phyloP scores from a whole-genome alignment of 2,113 vertebrate genomes.

The Orthonyx spaldingii region DNA sequence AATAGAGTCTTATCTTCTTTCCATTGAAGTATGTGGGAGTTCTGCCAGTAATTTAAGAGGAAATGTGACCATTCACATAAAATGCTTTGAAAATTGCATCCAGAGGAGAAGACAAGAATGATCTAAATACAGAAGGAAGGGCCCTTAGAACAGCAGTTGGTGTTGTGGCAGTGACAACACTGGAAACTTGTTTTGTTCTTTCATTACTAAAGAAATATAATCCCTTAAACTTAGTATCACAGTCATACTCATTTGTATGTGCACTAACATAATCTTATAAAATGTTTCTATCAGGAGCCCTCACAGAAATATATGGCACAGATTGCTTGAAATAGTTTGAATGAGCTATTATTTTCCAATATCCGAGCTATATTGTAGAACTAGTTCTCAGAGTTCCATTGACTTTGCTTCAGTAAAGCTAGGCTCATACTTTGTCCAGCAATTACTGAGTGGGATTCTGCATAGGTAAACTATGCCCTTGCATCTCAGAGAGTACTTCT shows the following conservation, averaged over 20 bases:
- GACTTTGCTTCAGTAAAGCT: not conserved
- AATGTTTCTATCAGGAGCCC: not conserved
- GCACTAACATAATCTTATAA: not conserved
- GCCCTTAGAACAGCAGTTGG: not conserved
- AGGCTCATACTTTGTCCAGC: not conserved
- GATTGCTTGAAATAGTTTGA: not conserved
- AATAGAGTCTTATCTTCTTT: not conserved
- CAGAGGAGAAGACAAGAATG: not conserved
- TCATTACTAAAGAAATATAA: not conserved
- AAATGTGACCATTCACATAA: not conserved
- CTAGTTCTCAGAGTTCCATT: not conserved
- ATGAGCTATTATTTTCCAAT: not conserved
- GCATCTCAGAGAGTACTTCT: not conserved
- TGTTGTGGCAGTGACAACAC: not conserved
- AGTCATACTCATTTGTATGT: not conserved
- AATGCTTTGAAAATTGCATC: not conserved
- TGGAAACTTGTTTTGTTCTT: not conserved
- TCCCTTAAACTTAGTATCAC: not conserved
- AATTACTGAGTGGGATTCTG: not conserved
- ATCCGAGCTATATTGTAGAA: not conserved
- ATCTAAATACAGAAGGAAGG: not conserved
- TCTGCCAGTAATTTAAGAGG: not conserved
- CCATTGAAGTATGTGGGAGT: not conserved
- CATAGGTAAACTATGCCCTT: not conserved
- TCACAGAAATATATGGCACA: not conserved